Evolutionary conservation across 2,888 invertebrate species (phyloP), one percentile per base, ranked within the genome.

Genomic region (Leucania comma): DNA sequence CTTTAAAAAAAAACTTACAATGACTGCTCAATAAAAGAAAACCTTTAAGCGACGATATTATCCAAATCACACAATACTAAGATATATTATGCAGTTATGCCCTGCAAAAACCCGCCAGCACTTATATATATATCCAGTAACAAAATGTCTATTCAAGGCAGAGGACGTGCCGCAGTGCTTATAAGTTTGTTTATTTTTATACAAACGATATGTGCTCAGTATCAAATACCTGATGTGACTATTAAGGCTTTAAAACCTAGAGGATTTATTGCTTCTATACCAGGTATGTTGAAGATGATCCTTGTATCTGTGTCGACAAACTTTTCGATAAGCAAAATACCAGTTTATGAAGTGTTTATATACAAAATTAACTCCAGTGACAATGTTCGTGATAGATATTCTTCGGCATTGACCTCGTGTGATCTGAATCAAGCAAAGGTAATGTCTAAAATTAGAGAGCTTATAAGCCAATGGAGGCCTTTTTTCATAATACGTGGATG

Each of bases 191-290:
- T 87, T 61, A 63, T 86, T 38, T 64, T 83, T 29, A 72, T 81
- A 73, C 78, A 83, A 56, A 72, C 74, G 57, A 68, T 53, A 51
- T 70, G 66, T 70, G 85, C 83, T 35, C 87, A 88, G 26, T 91
- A 88, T 53, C 81, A 71, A 46, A 76, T 96, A 3, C 96, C 96
- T 0, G 90, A 93, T 56, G 96, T 97, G 3, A 93, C 86, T n/a
- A 93, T 97, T 57, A 94, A 96, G 77, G 96, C 95, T 1, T 91
- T 96, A 1, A 90, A 88, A 64, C 97, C 97, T 0, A 96, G 90
- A 89, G 97, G 97, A 79, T 90, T 97, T 17, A 90, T 94, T 22
- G 96, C 96, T 17, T 97, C 96, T 0, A 96, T 97, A 84, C 96
- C 97, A 82, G 96, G 97, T 97, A 86, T 90, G 92, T 82, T 14